Conservation (phyloP, 2,888 invertebrate species). For the Drosophila rubida region DNA sequence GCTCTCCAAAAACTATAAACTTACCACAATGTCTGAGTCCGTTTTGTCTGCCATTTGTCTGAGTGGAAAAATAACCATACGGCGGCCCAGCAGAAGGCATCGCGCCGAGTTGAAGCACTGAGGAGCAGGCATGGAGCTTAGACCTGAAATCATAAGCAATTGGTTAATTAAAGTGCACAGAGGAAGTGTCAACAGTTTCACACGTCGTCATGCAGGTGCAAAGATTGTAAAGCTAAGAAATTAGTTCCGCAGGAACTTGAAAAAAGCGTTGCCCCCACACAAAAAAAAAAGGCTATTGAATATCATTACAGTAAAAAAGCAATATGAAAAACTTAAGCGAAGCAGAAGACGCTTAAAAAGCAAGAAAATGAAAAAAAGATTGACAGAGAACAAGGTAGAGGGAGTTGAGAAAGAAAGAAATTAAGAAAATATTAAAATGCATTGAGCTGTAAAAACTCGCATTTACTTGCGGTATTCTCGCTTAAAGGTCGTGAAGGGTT, state of each 20-base stretch:
- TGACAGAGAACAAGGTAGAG: slow-evolving; percentile 4
- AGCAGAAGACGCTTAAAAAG: slow-evolving; percentile 22
- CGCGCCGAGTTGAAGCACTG: slow-evolving; percentile 61
- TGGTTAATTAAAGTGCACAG: not conserved
- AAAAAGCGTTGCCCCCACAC: slow-evolving; percentile 43
- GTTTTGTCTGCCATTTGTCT: slow-evolving; percentile 51
- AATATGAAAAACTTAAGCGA: slow-evolving; percentile 26
- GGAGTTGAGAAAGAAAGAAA: slow-evolving; percentile 44
- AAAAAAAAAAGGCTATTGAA: slow-evolving; percentile 61
- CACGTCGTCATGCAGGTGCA: slow-evolving; percentile 70
- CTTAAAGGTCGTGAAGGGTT: slow-evolving; percentile 49
- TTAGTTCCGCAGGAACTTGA: slow-evolving; percentile 80
- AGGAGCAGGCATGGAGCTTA: slow-evolving; percentile 67
- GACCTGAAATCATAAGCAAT: slow-evolving; percentile 47
- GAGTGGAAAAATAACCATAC: slow-evolving; percentile 38
- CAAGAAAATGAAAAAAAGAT: slow-evolving; percentile 29
- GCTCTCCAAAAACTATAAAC: not conserved
- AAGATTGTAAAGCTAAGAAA: slow-evolving; percentile 36
- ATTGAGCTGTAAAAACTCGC: slow-evolving; percentile 74
- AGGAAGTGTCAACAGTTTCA: slow-evolving; percentile 62
- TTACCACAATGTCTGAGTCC: slow-evolving; percentile 67
- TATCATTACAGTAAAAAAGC: slow-evolving; percentile 68
- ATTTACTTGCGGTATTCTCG: slow-evolving; percentile 78
- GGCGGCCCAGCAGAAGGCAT: slow-evolving; percentile 53
- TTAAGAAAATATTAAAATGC: slow-evolving; percentile 76